A percentile compares a stretch with the other conserved stretches of the same genome.
Conservation (phyloP, 2,888 invertebrate species). For the Acanthosepion lycidas region DNA sequence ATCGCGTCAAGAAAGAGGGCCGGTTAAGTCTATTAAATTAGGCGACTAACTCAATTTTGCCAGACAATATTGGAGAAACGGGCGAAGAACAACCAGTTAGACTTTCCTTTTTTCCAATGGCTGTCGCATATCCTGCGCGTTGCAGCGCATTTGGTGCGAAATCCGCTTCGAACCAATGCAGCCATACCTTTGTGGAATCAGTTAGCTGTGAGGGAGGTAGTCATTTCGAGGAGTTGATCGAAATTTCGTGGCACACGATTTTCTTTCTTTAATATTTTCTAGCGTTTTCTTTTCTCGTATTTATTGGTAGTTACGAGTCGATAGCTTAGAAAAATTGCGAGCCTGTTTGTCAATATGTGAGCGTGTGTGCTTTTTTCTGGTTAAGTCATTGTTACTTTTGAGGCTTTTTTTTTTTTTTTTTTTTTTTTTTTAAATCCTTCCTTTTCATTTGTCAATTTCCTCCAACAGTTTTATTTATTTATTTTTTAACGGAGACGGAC, state of each 20-base stretch:
- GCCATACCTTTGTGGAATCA: not conserved
- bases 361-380: not conserved
- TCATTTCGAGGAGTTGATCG: not conserved
- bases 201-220: slow-evolving; percentile 4
- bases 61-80: slow-evolving; percentile 33
- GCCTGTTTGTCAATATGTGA: not conserved
- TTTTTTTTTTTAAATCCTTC: not conserved
- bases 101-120: not conserved
- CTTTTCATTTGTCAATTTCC: not conserved
- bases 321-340: not conserved
- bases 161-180: not conserved
- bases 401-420: not conserved
- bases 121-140: not conserved
- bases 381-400: not conserved
- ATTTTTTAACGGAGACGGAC: not conserved
- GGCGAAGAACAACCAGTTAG: not conserved
- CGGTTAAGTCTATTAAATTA: slow-evolving; percentile 33
- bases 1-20: slow-evolving; percentile 33
- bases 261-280: not conserved
- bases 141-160: not conserved
- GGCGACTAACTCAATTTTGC: not conserved
- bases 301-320: not conserved
- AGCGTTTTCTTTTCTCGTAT: not conserved
- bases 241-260: not conserved
- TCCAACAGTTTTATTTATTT: no score